Evolutionary conservation across 2,888 invertebrate species (phyloP).

Genomic region (Harmothoe impar): DNA sequence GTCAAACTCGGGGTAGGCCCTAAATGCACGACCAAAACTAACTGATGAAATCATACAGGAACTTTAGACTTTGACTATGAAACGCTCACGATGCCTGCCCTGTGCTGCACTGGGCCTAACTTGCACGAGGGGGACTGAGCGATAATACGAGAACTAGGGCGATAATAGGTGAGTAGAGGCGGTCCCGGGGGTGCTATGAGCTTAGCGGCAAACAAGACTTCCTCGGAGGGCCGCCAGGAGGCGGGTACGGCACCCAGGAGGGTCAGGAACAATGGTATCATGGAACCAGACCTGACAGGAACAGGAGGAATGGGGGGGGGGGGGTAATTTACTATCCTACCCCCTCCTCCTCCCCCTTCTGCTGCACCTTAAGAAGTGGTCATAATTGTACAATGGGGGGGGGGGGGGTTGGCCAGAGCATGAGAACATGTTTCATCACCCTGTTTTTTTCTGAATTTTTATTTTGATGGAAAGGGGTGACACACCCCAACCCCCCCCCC

Average conservation of each 20-base stretch:
- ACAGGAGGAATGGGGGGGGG: too few relatives aligned
- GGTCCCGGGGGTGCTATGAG: not conserved
- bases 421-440: too few relatives aligned
- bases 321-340: not conserved
- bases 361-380: too few relatives aligned
- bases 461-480: too few relatives aligned
- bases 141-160: not conserved
- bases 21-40: too few relatives aligned
- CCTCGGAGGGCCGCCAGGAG: not conserved
- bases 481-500: too few relatives aligned
- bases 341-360: too few relatives aligned
- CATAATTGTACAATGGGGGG: not conserved
- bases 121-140: not conserved
- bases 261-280: slow-evolving; percentile 24
- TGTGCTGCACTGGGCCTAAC: too few relatives aligned
- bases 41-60: not conserved
- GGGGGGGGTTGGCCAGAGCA: not conserved
- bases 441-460: too few relatives aligned
- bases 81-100: too few relatives aligned
- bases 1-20: too few relatives aligned
- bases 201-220: not conserved
- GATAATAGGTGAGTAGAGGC: not conserved
- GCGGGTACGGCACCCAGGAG: not conserved
- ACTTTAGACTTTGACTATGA: too few relatives aligned
- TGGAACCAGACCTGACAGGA: slow-evolving; percentile 3